Conservation (phyloP, 2,113 vertebrate species). For the Paraplagusia blochii region DNA sequence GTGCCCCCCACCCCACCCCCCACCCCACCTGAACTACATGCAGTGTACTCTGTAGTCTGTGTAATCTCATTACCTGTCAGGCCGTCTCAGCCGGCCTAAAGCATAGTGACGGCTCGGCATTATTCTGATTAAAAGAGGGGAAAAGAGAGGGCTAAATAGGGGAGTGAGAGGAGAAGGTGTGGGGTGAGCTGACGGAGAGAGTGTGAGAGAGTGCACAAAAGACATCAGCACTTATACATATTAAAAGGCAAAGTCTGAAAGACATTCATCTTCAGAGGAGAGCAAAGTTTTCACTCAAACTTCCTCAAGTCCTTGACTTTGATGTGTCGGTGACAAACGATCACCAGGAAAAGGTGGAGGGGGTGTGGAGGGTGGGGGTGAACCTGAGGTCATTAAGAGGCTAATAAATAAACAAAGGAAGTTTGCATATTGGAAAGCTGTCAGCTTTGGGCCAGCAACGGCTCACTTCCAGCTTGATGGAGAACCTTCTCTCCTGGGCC, state of each 20-base stretch:
- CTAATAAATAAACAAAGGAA: constrained; percentile 72
- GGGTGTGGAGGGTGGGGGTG: constrained; percentile 48
- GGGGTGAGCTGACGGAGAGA: constrained; percentile 34
- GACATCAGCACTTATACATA: constrained; percentile 72
- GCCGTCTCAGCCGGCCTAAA: constrained; percentile 50
- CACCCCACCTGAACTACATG: constrained; percentile 48
- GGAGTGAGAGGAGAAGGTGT: constrained; percentile 27
- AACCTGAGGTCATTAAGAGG: constrained; percentile 62
- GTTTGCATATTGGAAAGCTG: constrained; percentile 77
- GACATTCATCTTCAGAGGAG: constrained; percentile 61
- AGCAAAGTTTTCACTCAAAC: constrained; percentile 59
- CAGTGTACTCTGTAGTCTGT: constrained; percentile 45
- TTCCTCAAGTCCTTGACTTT: constrained; percentile 50
- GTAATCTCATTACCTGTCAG: constrained; percentile 68
- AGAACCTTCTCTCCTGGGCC: constrained; percentile 67
- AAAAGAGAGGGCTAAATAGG: constrained; percentile 5
- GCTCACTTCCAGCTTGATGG: constrained; percentile 69
- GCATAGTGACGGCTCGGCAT: constrained; percentile 61
- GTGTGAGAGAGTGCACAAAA: constrained; percentile 25
- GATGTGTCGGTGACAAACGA: constrained; percentile 64
- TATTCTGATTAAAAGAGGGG: constrained; percentile 72
- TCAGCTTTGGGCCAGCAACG: constrained; percentile 52
- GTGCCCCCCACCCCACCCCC: constrained; percentile 23
- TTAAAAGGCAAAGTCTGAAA: constrained; percentile 71
- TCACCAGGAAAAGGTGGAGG: constrained; percentile 50